phyloP scores from a whole-genome alignment of 2,888 invertebrate species.

The Lysandra bellargus region DNA sequence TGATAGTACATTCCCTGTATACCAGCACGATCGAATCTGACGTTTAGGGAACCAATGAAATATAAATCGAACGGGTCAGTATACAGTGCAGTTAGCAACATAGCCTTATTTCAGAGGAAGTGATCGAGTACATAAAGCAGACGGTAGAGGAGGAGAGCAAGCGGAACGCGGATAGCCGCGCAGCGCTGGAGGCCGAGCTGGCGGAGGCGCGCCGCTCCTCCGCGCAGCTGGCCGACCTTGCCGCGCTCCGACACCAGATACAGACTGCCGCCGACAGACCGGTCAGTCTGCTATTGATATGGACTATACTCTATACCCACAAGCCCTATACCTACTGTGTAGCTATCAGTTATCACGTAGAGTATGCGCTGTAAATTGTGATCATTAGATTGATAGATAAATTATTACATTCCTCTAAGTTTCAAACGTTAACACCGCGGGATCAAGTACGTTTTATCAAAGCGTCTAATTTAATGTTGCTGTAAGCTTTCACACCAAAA shows the following conservation, averaged over 20 bases:
- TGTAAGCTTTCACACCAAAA: neutral
- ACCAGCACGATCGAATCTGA: too few species aligned
- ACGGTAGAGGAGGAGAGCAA: constrained; percentile 69
- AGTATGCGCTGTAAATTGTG: too few species aligned
- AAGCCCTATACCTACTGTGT: neutral
- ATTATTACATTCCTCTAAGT: too few species aligned
- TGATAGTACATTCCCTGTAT: too few species aligned
- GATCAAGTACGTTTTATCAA: too few species aligned
- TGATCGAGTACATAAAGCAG: constrained; percentile 65
- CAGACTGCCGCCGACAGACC: constrained; percentile 59
- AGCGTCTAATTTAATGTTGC: neutral
- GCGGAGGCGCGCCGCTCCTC: constrained; percentile 63
- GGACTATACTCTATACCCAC: neutral
- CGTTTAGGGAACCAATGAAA: too few species aligned
- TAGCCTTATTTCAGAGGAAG: constrained; percentile 56
- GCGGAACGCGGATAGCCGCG: constrained; percentile 62
- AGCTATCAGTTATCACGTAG: too few species aligned
- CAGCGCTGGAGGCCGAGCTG: constrained; percentile 60
- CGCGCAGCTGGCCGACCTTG: constrained; percentile 60
- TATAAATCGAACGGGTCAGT: neutral
- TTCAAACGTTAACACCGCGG: too few species aligned
- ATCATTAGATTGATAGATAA: too few species aligned
- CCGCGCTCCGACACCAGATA: constrained; percentile 58
- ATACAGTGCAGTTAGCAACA: neutral
- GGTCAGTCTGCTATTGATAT: constrained; percentile 45